phyloP scores from a whole-genome alignment of 2,888 invertebrate species.

The Heliconius cydno region DNA sequence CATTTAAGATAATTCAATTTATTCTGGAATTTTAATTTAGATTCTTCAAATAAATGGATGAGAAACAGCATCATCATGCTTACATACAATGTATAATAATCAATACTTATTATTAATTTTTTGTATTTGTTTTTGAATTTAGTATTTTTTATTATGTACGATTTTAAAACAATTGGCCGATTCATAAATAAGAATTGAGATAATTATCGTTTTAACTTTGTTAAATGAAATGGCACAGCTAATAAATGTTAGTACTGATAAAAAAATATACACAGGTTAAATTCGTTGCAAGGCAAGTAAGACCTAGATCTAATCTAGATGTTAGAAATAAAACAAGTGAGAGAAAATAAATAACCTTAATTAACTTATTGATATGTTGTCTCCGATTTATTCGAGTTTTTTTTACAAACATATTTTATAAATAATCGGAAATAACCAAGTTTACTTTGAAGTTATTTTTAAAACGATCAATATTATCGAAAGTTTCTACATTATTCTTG shows the following conservation, averaged over 20 bases:
- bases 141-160: not conserved
- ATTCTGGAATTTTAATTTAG: no score
- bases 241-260: constrained; percentile 49
- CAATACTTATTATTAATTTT: no score
- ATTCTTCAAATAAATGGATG: no score
- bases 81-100: no score
- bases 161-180: not conserved
- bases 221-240: constrained; percentile 55
- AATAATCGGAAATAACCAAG: not conserved
- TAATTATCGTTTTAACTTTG: not conserved
- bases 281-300: constrained; percentile 77
- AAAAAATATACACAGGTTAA: constrained; percentile 57
- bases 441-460: not conserved
- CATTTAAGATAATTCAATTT: no score
- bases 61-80: no score
- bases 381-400: constrained; percentile 55
- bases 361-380: constrained; percentile 62
- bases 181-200: not conserved
- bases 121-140: no score
- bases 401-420: constrained; percentile 18
- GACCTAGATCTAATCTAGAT: constrained; percentile 52
- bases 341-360: constrained; percentile 55
- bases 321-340: constrained; percentile 63
- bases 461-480: not conserved
- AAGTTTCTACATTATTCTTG: not conserved